Evolutionary conservation across 1,140 invertebrate species (phyloP).

Genomic region (Caenorhabditis briggsae): DNA sequence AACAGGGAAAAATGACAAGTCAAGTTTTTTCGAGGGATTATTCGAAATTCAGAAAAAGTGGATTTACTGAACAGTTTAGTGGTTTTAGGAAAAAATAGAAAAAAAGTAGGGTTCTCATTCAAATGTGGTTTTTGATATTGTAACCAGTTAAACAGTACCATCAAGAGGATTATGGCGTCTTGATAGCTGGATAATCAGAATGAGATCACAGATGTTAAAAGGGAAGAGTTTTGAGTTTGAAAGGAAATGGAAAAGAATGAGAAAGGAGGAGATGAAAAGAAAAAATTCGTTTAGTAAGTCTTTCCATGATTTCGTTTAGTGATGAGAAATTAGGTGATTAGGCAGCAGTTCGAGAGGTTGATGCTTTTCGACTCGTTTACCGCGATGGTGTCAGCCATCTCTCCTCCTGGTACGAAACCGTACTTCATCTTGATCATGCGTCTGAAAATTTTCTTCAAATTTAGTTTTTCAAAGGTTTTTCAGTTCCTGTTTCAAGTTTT

Average conservation of each 20-base stretch:
- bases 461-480: too few relatives aligned
- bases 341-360: not conserved
- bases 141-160: conserved; percentile 4
- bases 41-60: not conserved
- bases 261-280: not conserved
- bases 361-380: not conserved
- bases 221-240: too few relatives aligned
- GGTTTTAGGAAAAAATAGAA: too few relatives aligned
- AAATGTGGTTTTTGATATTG: not conserved
- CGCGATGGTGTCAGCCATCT: conserved; percentile 30
- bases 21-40: not conserved
- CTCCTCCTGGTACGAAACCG: conserved; percentile 23
- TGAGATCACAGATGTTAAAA: conserved; percentile 42
- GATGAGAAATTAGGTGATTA: not conserved
- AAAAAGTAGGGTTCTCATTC: not conserved
- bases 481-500: too few relatives aligned
- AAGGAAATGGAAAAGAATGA: not conserved
- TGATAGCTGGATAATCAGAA: conserved; percentile 20
- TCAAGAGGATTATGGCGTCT: conserved; percentile 1
- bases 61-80: not conserved
- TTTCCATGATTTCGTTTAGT: not conserved
- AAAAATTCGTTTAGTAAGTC: too few relatives aligned
- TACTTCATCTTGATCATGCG: conserved; percentile 34
- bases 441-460: not conserved
- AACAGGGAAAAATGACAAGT: too few relatives aligned